Percentiles rank a stretch among this genome's conserved stretches.
phyloP scores from a whole-genome alignment of 2,113 vertebrate species.

The pig (Sus scrofa) region DNA sequence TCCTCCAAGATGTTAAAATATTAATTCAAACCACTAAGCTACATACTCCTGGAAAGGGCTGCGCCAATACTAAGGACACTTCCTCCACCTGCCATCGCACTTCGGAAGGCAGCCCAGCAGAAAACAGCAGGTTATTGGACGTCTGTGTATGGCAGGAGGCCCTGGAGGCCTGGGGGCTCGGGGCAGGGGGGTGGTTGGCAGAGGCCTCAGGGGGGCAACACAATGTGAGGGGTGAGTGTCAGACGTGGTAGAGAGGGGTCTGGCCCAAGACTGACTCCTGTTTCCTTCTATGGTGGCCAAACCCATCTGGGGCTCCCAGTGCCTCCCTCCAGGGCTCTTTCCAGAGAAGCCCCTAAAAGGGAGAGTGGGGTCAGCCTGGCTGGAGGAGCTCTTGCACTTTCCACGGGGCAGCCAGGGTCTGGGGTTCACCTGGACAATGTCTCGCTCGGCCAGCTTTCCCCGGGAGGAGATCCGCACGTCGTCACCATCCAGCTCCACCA shows the following conservation, averaged over 20 bases:
- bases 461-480: conserved; percentile 96
- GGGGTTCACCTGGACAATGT: conserved; percentile 95
- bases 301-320: not conserved
- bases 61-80: rapidly evolving
- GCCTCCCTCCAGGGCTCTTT: not conserved
- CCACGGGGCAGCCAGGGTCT: not conserved
- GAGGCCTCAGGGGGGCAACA: not conserved
- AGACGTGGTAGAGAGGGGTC: no score
- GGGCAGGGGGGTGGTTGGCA: not conserved
- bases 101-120: not conserved
- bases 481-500: conserved; percentile 97
- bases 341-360: not conserved
- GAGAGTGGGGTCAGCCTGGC: not conserved
- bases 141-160: conserved; percentile 52
- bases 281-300: not conserved
- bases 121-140: conserved; percentile 73
- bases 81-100: not conserved
- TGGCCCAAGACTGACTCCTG: not conserved
- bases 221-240: not conserved
- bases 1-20: no score
- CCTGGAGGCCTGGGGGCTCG: no score
- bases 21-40: rapidly evolving
- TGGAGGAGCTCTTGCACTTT: not conserved
- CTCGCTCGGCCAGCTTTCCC: conserved; percentile 94
- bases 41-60: not conserved